phyloP scores from a whole-genome alignment of 2,888 invertebrate species.

The Lasioglossum morio region DNA sequence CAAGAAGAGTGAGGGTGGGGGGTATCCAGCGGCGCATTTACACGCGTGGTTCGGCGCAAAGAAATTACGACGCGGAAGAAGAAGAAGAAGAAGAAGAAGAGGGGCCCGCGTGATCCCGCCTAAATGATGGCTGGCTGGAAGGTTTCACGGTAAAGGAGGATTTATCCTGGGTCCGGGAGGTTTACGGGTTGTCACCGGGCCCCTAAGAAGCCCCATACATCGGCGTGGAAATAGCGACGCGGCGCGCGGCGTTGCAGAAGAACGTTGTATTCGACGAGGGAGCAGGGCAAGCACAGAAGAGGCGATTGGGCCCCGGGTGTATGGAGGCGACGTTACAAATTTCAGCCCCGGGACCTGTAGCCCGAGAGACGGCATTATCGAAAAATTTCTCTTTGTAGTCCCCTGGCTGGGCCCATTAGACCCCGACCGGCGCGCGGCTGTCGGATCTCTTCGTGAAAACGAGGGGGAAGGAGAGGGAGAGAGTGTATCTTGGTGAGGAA shows the following conservation, averaged over 20 bases:
- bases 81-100: background rate
- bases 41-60: constrained; percentile 50
- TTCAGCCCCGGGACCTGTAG: constrained; percentile 18
- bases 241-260: background rate
- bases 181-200: constrained; percentile 60
- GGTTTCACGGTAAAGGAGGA: constrained; percentile 64
- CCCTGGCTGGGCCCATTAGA: constrained; percentile 44
- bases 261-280: background rate
- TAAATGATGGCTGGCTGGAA: constrained; percentile 60
- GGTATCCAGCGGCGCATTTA: constrained; percentile 47
- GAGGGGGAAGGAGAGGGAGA: background rate
- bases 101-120: constrained; percentile 53
- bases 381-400: constrained; percentile 55
- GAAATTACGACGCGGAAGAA: constrained; percentile 67
- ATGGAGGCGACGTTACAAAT: constrained; percentile 43
- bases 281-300: background rate
- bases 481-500: background rate
- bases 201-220: constrained; percentile 42
- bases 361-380: constrained; percentile 42
- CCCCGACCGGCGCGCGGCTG: background rate
- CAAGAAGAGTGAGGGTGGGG: background rate
- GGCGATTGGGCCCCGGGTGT: constrained; percentile 20
- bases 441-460: background rate
- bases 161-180: constrained; percentile 49
- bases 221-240: constrained; percentile 35